These are phyloP conservation scores for Sparus aurata DNA, from an alignment of 2,797 vertebrate genomes.

Conservation along the genomic window DNA sequence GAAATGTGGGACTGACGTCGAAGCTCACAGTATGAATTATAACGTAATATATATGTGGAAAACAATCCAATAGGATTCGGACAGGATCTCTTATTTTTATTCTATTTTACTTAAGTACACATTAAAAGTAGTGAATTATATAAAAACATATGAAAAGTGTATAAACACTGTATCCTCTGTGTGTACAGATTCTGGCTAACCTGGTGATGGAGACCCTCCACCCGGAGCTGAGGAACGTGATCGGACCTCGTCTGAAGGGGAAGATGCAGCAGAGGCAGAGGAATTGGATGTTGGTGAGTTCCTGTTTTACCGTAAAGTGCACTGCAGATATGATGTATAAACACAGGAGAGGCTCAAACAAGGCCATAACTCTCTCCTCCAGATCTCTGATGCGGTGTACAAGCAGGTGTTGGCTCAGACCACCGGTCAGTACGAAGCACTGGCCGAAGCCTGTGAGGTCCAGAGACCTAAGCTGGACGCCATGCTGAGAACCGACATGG, in stretches of 20 bases:
- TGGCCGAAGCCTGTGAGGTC: conserved; percentile 83
- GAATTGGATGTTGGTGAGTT: conserved; percentile 94
- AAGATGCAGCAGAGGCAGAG: conserved; percentile 93
- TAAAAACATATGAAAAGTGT: neutral
- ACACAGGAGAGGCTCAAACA: neutral
- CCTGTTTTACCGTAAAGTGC: neutral
- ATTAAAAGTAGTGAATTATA: neutral
- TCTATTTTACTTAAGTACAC: too few relatives aligned
- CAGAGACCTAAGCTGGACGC: conserved; percentile 87
- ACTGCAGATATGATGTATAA: neutral
- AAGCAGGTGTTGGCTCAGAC: conserved; percentile 91
- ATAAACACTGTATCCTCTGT: conserved; percentile 17
- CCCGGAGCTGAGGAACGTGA: conserved; percentile 88
- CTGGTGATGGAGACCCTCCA: conserved; percentile 96
- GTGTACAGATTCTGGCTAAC: conserved; percentile 92
- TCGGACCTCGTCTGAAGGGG: conserved; percentile 92
- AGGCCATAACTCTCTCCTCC: neutral
- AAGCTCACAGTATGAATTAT: neutral
- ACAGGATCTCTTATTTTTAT: too few relatives aligned
- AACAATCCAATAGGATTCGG: neutral
- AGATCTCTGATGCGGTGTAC: conserved; percentile 95
- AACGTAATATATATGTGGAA: neutral
- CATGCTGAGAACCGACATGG: conserved; percentile 94
- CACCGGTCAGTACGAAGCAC: conserved; percentile 76
- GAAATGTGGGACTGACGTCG: neutral